These are phyloP conservation scores for Maccullochella peelii DNA, from an alignment of 2,113 vertebrate species.

Conservation along the genomic window DNA sequence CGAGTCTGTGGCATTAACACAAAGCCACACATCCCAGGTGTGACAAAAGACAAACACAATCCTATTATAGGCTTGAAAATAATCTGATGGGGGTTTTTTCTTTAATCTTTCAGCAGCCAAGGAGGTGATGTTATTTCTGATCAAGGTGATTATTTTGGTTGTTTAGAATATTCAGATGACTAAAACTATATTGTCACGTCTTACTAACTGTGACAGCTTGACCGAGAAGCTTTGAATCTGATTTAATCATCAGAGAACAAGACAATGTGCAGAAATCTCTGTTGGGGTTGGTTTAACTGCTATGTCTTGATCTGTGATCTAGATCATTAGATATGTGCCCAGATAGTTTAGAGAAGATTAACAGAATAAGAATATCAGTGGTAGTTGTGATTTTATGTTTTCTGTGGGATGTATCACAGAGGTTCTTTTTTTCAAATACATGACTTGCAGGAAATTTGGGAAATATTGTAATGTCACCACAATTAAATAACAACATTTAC, in stretches of 20 bases:
- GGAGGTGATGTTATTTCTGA: conserved; percentile 1
- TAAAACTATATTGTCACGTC: neutral
- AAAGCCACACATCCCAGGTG: conserved; percentile 39
- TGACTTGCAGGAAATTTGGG: neutral
- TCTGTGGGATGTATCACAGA: neutral
- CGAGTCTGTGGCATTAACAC: conserved; percentile 19
- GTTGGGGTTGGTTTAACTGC: neutral
- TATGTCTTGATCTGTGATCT: neutral
- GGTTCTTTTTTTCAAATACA: conserved; percentile 10
- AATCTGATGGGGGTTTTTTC: neutral
- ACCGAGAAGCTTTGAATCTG: neutral
- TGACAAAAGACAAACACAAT: conserved; percentile 46
- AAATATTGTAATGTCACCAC: conserved; percentile 20
- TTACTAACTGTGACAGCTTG: neutral
- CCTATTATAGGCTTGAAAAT: conserved; percentile 42
- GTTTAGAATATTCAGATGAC: conserved; percentile 1
- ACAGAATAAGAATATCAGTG: neutral
- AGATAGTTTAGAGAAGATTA: neutral
- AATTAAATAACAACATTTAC: conserved; percentile 52
- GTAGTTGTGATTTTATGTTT: neutral
- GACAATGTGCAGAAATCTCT: neutral
- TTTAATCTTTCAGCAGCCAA: neutral
- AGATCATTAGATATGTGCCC: neutral
- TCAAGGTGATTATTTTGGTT: neutral
- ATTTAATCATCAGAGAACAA: neutral